Evolutionary conservation across 2,113 vertebrate species (phyloP).

Genomic region (Danio rerio): GRCz12tu NC_133185.1:28151501-28152000

Average conservation of each 20-base stretch:
- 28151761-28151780: constrained; percentile 19
- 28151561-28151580: constrained; percentile 21
- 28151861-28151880: constrained; percentile 24
- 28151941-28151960: constrained; percentile 41
- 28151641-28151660: neutral
- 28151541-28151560: constrained; percentile 31
- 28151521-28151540: constrained; percentile 31
- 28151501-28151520: constrained; percentile 2
- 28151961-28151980: constrained; percentile 37
- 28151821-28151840: constrained; percentile 33
- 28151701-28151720: constrained; percentile 29
- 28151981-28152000: constrained; percentile 33
- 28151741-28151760: neutral
- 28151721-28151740: constrained; percentile 25
- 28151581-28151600: constrained; percentile 22
- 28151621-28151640: neutral
- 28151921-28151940: constrained; percentile 18
- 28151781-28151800: constrained; percentile 26
- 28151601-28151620: constrained; percentile 5
- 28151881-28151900: neutral
- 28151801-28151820: constrained; percentile 38
- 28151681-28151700: neutral
- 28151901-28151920: constrained; percentile 7
- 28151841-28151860: constrained; percentile 36
- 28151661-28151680: neutral